Evolutionary conservation across 2,888 invertebrate species (phyloP), one percentile per base, ranked within the genome.

Genomic region (Eudemis profundana): DNA sequence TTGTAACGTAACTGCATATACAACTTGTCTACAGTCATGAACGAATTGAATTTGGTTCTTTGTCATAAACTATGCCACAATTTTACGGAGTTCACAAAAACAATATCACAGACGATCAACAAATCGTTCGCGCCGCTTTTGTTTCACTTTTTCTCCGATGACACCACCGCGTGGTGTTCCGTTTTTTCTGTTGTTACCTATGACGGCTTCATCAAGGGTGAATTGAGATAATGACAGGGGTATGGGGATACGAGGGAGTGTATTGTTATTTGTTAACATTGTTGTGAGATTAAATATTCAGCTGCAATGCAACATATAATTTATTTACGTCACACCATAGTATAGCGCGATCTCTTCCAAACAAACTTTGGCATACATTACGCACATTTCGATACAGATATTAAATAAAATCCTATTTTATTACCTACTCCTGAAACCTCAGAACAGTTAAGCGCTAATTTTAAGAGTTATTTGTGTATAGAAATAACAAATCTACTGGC

Each of bases 171-270:
- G 49, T 61, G 70, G 68, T 67, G 72, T 68, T 60, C 61, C 69
- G 67, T 77, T 77, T 78, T 77, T 77, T 71, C 69, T 62, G 63
- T 61, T 74, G 44, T 36, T 57, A 42, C 21, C 53, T 46, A 60
- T 65, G 60, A 87, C 80, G 83, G 85, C 86, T 87, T 81, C 79
- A 86, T 87, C 77, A 77, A 79, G 81, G 77, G 79, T 78, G 81
- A 78, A 81, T 82, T 79, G 78, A 78, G 85, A 85, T 86, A 84
- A 85, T 86, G 80, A 84, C 74, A 74, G 78, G 74, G 75, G 71
- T 74, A 74, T 73, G 72, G 72, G 73, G 69, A 68, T 67, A 66
- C 67, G 67, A 64, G 61, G 70, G 68, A 76, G 70, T 66, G 46
- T 69, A 56, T 56, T 56, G 44, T 56, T 56, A 29, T 44, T 44